These are phyloP conservation scores for Phalacrocorax aristotelis DNA, from an alignment of 2,113 vertebrate genomes.

Conservation along the genomic window DNA sequence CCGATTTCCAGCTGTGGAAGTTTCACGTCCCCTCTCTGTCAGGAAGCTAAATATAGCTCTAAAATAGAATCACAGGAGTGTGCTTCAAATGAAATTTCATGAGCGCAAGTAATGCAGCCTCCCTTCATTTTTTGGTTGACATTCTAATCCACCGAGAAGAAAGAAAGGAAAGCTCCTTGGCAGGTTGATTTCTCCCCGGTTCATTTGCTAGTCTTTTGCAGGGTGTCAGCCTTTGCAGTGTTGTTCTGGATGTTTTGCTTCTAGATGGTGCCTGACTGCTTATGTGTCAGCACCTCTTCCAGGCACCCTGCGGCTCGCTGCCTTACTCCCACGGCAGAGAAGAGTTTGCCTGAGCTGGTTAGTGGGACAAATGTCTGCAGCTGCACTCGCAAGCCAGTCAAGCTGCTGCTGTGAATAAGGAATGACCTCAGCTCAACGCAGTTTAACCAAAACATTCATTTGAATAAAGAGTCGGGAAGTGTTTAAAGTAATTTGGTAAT, in stretches of 20 bases:
- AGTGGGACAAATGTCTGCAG: background rate
- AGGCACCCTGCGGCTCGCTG: background rate
- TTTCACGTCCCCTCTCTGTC: background rate
- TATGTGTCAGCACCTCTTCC: background rate
- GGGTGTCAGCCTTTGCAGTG: background rate
- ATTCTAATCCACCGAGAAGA: background rate
- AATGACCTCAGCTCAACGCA: background rate
- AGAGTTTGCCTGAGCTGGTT: background rate
- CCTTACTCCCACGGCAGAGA: background rate
- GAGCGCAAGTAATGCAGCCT: background rate
- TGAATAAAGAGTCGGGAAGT: background rate
- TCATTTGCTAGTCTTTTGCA: background rate
- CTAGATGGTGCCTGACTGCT: conserved; percentile 12
- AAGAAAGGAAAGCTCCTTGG: background rate
- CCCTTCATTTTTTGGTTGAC: background rate
- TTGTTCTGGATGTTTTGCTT: conserved; percentile 23
- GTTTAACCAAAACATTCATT: background rate
- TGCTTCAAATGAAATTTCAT: background rate
- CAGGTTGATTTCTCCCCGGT: background rate
- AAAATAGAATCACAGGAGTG: background rate
- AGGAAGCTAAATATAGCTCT: background rate
- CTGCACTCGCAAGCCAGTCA: background rate
- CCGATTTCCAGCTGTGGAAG: background rate
- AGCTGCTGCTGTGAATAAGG: background rate
- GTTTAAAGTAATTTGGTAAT: background rate